Base-by-base conservation (phyloP, 2,888 invertebrate species). In the Rhynchonema sp. region DNA sequence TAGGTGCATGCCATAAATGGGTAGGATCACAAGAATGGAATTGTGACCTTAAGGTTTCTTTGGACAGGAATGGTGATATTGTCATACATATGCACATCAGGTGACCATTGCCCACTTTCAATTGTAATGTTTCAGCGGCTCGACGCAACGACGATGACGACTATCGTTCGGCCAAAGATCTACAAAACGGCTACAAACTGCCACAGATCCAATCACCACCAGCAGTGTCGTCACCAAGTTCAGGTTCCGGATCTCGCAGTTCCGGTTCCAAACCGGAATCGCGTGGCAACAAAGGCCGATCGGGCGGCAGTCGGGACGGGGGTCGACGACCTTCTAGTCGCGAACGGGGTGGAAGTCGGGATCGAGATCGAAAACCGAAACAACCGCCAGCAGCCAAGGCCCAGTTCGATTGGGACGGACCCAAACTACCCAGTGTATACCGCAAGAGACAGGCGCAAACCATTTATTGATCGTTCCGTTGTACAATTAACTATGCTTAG, bases 401-500 rank as follows among this genome's bases (percentile, higher is more conserved):
- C 23, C 2, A 46, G 2, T 57, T 26, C 13, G 27, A 57, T 26
- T 30, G 22, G 46, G 57, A 57, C 28, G 57, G 57, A 46, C 57
- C 57, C 46, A 57, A 57, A 26, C 23, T 57, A 27, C 57, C 57
- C 2, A n/a, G 22, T 20, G 57, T 57, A 2, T 57, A 57, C 28
- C 6, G 57, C 17, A 57, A 57, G 27, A 3, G 54, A 2, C 27
- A 27, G 49, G 49, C 49, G 9, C 49, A 49, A n/a, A 49, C 49
- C 49, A 49, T 49, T 49, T 49, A 49, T 49, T 49, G 49, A 49
- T 3, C 49, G 23, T 20, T 20, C 17, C 38, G 38, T 17, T 38
- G 6, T 38, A 38, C 38, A 38, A 38, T 38, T 17, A 38, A 38
- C 38, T 13, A 38, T 38, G 6, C 38, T 38, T 13, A 38, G 38